Conservation (phyloP, 2,797 vertebrate species). For the Perodicticus potto region DNA sequence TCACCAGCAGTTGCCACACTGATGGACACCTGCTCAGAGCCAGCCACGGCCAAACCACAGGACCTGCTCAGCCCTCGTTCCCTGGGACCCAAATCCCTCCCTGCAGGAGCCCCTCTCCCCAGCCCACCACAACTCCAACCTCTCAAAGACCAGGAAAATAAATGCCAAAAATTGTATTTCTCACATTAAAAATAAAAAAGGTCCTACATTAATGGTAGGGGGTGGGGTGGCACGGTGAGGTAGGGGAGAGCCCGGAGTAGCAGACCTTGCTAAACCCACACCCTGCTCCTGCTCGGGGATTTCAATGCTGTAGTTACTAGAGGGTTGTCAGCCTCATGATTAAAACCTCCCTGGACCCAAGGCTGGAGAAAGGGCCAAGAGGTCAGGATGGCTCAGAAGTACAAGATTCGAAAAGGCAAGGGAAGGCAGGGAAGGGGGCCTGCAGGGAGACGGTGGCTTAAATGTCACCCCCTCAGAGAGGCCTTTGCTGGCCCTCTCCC, state of each 20-base stretch:
- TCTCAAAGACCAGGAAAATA: neutral
- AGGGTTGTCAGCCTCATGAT: neutral
- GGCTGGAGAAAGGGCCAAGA: conserved; percentile 23
- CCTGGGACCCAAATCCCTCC: too few species aligned
- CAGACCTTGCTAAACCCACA: conserved; percentile 36
- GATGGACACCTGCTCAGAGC: neutral
- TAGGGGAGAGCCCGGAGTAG: rapidly evolving
- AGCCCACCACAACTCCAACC: neutral
- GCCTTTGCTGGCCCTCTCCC: neutral
- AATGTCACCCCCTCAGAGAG: neutral
- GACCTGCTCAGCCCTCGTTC: too few species aligned
- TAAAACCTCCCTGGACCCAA: neutral
- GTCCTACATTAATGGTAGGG: neutral
- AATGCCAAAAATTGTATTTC: neutral
- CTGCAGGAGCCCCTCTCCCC: rapidly evolving
- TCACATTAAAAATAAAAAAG: neutral
- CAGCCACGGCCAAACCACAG: neutral
- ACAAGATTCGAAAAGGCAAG: neutral
- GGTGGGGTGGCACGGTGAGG: rapidly evolving
- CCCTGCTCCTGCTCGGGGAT: conserved; percentile 70
- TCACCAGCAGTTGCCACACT: neutral
- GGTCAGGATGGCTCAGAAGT: conserved; percentile 32
- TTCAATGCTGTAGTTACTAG: conserved; percentile 28
- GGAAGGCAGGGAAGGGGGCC: neutral
- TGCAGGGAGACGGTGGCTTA: neutral